Evolutionary conservation across 2,888 invertebrate species (phyloP).

Genomic region (Ceratothoa steindachneri): DNA sequence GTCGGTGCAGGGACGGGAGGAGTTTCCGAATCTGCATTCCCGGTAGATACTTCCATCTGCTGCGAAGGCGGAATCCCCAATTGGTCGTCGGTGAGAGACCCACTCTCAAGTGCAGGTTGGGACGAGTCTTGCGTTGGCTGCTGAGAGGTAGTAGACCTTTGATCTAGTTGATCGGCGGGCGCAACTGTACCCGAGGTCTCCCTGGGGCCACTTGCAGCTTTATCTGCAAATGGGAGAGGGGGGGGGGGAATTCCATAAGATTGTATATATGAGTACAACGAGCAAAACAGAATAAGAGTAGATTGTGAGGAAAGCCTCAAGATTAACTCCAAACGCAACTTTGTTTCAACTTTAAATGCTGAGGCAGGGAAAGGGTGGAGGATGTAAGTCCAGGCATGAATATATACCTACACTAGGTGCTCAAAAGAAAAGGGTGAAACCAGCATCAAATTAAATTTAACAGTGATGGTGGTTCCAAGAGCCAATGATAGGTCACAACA

Average conservation of each 20-base stretch:
- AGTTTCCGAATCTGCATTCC: neutral
- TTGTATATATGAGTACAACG: too few relatives aligned
- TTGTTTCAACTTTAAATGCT: too few relatives aligned
- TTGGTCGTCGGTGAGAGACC: neutral
- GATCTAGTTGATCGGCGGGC: neutral
- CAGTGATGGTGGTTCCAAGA: too few relatives aligned
- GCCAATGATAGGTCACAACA: too few relatives aligned
- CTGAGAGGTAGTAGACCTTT: neutral
- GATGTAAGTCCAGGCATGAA: too few relatives aligned
- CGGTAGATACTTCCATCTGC: constrained; percentile 4
- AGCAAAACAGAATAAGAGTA: too few relatives aligned
- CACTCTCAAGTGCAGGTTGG: neutral
- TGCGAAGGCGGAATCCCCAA: neutral
- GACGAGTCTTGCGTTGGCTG: neutral
- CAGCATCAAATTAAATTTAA: too few relatives aligned
- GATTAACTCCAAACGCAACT: too few relatives aligned
- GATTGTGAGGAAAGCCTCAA: neutral
- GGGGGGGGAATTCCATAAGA: too few relatives aligned
- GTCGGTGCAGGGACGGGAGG: constrained; percentile 23
- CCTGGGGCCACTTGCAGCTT: neutral
- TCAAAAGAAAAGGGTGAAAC: too few relatives aligned
- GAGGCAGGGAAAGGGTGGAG: too few relatives aligned
- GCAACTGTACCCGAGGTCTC: neutral
- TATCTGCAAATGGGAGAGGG: neutral
- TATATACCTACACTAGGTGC: too few relatives aligned